A percentile compares a stretch with the other conserved stretches of the same genome.
Conservation (phyloP, 2,113 vertebrate genomes). For the Corydoras maculifer region DNA sequence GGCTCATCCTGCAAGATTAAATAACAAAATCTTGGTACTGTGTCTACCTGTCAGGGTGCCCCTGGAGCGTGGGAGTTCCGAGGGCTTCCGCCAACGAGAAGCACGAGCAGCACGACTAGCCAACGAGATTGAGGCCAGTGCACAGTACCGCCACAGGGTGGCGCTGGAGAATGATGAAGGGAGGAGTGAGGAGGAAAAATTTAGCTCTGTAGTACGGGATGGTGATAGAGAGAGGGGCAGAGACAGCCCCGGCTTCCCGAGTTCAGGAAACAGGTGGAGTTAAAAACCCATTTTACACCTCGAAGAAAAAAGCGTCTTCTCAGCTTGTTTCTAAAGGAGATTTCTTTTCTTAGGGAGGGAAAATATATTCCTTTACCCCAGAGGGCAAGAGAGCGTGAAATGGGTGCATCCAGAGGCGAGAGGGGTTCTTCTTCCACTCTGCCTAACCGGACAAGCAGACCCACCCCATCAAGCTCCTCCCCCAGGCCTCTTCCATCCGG, state of each 20-base stretch:
- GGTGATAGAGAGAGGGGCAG: conserved; percentile 54
- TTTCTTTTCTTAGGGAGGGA: conserved; percentile 65
- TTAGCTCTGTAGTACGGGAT: conserved; percentile 71
- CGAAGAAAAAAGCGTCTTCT: not conserved
- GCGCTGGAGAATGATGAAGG: conserved; percentile 83
- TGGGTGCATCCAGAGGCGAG: conserved; percentile 47
- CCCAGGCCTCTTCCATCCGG: conserved; percentile 48
- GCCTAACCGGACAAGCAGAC: conserved; percentile 60
- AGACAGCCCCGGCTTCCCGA: conserved; percentile 63
- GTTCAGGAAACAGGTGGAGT: conserved; percentile 53
- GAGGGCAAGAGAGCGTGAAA: conserved; percentile 79
- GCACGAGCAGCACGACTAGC: conserved; percentile 78
- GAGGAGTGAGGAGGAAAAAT: conserved; percentile 82
- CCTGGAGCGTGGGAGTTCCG: conserved; percentile 78
- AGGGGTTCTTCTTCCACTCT: conserved; percentile 55
- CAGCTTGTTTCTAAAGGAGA: not conserved
- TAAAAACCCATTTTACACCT: too few species aligned
- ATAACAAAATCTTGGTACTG: too few species aligned
- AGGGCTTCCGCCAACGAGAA: conserved; percentile 77
- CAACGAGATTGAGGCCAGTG: conserved; percentile 82
- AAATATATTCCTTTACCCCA: conserved; percentile 85
- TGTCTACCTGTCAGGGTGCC: conserved; percentile 64
- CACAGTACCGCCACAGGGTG: conserved; percentile 77
- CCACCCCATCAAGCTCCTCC: conserved; percentile 55
- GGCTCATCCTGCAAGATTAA: too few species aligned